Conservation (phyloP, 1,140 invertebrate genomes). For the Myzus persicae region DNA sequence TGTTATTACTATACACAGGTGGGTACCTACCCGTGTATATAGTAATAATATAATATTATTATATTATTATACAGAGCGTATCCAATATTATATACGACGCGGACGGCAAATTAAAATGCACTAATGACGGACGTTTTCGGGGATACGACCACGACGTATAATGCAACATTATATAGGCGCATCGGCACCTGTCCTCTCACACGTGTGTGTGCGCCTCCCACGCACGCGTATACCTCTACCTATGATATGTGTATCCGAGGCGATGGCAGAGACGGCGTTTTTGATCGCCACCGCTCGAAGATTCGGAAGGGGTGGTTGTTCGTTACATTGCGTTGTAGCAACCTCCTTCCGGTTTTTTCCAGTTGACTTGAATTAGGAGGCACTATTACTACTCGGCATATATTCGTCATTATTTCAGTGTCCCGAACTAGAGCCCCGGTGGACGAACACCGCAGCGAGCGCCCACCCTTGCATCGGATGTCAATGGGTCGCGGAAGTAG, state of each 20-base stretch:
- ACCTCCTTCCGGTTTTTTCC: background rate
- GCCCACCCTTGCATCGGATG: background rate
- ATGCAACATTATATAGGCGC: background rate
- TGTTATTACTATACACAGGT: background rate
- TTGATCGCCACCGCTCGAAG: background rate
- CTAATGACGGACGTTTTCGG: constrained; percentile 33
- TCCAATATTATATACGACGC: background rate
- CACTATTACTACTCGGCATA: too few species aligned
- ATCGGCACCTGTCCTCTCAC: constrained; percentile 27
- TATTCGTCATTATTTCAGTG: too few species aligned
- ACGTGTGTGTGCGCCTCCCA: background rate
- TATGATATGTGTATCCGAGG: too few species aligned
- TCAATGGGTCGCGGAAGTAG: background rate
- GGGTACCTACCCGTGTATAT: background rate
- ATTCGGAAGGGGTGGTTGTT: background rate
- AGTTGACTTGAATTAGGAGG: background rate
- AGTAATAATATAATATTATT: too few species aligned
- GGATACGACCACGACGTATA: background rate
- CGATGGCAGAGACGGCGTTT: background rate
- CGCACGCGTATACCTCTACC: too few species aligned
- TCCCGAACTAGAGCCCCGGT: too few species aligned
- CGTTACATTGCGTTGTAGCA: too few species aligned
- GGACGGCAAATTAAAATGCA: constrained; percentile 38
- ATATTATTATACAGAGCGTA: background rate
- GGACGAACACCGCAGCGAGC: too few species aligned